These are phyloP conservation scores for Drosophila rhopaloa DNA, from an alignment of 1,140 invertebrate genomes.

Conservation along the genomic window DNA sequence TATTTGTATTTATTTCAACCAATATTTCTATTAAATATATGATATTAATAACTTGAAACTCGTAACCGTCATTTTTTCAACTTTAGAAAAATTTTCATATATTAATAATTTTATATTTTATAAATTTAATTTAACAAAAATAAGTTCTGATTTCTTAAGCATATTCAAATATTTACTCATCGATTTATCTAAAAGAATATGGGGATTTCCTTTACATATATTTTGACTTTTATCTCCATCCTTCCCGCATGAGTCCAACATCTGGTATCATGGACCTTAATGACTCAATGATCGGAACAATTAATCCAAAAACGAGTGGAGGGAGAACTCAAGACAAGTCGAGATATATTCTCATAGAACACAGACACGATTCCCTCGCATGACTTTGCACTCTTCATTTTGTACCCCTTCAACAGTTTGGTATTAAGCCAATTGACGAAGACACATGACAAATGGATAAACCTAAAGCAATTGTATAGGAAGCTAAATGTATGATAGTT, in stretches of 20 bases:
- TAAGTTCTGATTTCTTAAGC: background rate
- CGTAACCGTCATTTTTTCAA: too few relatives aligned
- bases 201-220: background rate
- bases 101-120: background rate
- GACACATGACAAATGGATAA: slow-evolving; percentile 34
- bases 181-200: background rate
- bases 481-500: slow-evolving; percentile 45
- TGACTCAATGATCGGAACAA: slow-evolving; percentile 2
- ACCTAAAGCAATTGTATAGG: slow-evolving; percentile 17
- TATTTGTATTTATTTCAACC: too few relatives aligned
- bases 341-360: background rate
- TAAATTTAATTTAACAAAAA: background rate
- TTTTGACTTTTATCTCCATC: background rate
- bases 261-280: background rate
- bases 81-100: too few relatives aligned
- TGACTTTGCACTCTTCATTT: background rate
- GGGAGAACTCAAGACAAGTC: background rate
- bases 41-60: too few relatives aligned
- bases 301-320: background rate
- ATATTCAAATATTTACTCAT: background rate
- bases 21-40: too few relatives aligned
- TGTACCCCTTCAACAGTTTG: slow-evolving; percentile 2
- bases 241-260: background rate
- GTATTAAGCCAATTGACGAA: slow-evolving; percentile 9
- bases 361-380: background rate